These are phyloP conservation scores for Spodoptera littoralis DNA, from an alignment of 2,888 invertebrate species.

Conservation along the genomic window DNA sequence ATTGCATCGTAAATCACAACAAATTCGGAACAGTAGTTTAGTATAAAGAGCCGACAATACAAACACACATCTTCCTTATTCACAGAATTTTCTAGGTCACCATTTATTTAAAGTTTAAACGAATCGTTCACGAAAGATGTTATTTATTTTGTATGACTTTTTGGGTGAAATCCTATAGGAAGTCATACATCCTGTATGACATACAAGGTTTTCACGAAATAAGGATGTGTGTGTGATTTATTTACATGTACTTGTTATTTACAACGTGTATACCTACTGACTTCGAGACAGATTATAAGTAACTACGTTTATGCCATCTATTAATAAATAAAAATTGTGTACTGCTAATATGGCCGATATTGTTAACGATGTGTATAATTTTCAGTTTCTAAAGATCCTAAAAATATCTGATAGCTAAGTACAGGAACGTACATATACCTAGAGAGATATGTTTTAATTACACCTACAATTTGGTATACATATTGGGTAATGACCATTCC, in stretches of 20 bases:
- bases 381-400: too few relatives aligned
- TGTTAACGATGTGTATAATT: too few relatives aligned
- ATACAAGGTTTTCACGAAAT: conserved; percentile 34
- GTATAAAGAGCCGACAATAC: conserved; percentile 28
- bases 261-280: background rate
- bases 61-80: conserved; percentile 38
- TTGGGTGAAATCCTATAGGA: conserved; percentile 44
- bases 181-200: conserved; percentile 39
- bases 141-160: conserved; percentile 35
- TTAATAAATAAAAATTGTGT: too few relatives aligned
- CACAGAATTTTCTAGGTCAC: conserved; percentile 50
- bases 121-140: conserved; percentile 33
- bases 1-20: conserved; percentile 5
- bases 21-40: conserved; percentile 18
- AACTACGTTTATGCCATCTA: too few relatives aligned
- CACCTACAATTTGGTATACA: too few relatives aligned
- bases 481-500: too few relatives aligned
- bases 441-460: too few relatives aligned
- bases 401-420: too few relatives aligned
- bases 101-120: conserved; percentile 17
- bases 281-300: background rate
- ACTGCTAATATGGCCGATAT: too few relatives aligned
- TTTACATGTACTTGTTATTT: conserved; percentile 3
- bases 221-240: conserved; percentile 24
- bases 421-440: too few relatives aligned